Evolutionary conservation across 2,888 invertebrate species (phyloP).

Genomic region (Oscheius sp.): DNA sequence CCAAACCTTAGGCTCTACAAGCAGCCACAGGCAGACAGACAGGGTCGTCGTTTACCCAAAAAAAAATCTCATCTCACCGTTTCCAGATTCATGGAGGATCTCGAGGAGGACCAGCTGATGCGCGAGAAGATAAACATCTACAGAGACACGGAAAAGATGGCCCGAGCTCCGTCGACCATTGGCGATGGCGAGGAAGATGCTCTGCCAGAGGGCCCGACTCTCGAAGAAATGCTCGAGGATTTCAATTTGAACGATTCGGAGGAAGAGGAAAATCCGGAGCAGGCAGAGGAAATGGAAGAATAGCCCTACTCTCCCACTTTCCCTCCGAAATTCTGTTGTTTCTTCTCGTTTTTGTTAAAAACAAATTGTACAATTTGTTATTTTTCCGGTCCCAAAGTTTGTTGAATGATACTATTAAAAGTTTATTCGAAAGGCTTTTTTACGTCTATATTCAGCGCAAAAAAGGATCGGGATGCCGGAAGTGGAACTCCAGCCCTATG

Average conservation of each 20-base stretch:
- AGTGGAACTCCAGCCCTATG: no score
- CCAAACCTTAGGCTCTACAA: no score
- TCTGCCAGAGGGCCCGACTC: slow-evolving; percentile 82
- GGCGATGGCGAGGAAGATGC: slow-evolving; percentile 76
- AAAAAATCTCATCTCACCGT: not conserved
- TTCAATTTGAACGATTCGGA: slow-evolving; percentile 81
- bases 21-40: no score
- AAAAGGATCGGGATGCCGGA: no score
- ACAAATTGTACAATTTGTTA: not conserved
- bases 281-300: slow-evolving; percentile 49
- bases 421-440: not conserved
- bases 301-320: not conserved
- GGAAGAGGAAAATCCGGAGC: not conserved
- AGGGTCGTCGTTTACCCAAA: no score
- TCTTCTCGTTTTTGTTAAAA: not conserved
- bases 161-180: slow-evolving; percentile 12
- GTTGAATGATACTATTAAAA: not conserved
- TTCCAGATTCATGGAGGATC: slow-evolving; percentile 86
- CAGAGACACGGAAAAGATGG: slow-evolving; percentile 67
- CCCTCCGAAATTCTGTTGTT: slow-evolving; percentile 7
- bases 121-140: slow-evolving; percentile 94
- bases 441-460: not conserved
- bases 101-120: slow-evolving; percentile 91
- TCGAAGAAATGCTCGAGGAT: slow-evolving; percentile 94
- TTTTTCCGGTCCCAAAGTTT: not conserved